phyloP scores from a whole-genome alignment of 2,113 vertebrate species.

The Callopanchax toddi region DNA sequence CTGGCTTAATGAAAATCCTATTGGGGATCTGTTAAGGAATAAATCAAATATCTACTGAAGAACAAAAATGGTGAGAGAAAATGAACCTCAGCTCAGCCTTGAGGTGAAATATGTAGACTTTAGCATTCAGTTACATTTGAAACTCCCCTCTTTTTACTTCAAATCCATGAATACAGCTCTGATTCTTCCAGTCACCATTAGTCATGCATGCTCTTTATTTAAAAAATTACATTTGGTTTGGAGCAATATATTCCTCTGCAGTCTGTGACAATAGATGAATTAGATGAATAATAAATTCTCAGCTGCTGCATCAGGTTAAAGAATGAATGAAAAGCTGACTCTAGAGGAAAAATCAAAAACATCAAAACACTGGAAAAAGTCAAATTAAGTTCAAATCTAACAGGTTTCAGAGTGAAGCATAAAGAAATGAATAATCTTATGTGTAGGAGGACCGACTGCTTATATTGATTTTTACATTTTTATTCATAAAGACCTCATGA shows the following conservation, averaged over 20 bases:
- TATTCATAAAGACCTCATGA: background rate
- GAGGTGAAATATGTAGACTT: background rate
- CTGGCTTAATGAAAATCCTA: too few relatives aligned
- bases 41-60: too few relatives aligned
- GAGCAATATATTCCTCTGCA: conserved; percentile 3
- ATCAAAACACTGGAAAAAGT: background rate
- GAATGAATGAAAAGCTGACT: conserved; percentile 3
- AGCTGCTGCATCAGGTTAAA: too few relatives aligned
- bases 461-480: background rate
- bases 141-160: background rate
- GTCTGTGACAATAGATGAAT: background rate
- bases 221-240: background rate
- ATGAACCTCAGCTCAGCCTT: background rate
- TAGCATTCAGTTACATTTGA: background rate
- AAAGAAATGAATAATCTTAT: background rate
- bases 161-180: background rate
- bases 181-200: conserved; percentile 5
- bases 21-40: too few relatives aligned
- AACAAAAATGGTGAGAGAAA: too few relatives aligned
- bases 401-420: background rate
- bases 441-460: background rate
- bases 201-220: conserved; percentile 21
- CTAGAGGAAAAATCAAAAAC: background rate
- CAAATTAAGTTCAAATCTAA: background rate
- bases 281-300: conserved; percentile 9